phyloP scores from a whole-genome alignment of 2,113 vertebrate species.

The Barnardius zonarius region DNA sequence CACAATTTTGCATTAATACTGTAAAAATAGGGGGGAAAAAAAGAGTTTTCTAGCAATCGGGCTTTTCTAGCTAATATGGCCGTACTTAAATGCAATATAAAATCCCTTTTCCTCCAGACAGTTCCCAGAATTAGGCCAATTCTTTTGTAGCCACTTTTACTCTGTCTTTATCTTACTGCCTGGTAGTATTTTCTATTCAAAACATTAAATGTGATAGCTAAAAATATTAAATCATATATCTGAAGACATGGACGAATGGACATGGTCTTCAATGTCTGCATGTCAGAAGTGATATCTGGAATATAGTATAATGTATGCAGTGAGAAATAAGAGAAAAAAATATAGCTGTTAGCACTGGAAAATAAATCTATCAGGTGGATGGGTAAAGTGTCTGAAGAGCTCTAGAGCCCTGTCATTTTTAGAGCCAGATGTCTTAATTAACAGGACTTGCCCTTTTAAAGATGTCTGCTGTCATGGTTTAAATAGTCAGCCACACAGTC shows the following conservation, averaged over 20 bases:
- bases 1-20: neutral
- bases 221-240: neutral
- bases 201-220: neutral
- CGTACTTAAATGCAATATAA: neutral
- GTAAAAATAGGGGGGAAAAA: neutral
- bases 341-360: neutral
- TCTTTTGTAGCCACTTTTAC: neutral
- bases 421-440: neutral
- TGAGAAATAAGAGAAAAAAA: neutral
- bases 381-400: neutral
- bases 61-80: neutral
- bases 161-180: neutral
- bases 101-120: neutral
- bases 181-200: neutral
- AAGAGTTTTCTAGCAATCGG: neutral
- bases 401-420: neutral
- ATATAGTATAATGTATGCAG: neutral
- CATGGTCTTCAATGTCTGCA: neutral
- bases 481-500: too few species aligned
- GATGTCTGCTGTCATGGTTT: neutral
- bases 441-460: constrained; percentile 3
- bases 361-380: neutral
- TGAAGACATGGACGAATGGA: neutral
- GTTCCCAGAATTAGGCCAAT: neutral
- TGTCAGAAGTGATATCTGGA: neutral